Percentiles rank a stretch among this genome's conserved stretches.
Conservation (phyloP, 2,797 vertebrate species). For the Megaceryle alcyon region DNA sequence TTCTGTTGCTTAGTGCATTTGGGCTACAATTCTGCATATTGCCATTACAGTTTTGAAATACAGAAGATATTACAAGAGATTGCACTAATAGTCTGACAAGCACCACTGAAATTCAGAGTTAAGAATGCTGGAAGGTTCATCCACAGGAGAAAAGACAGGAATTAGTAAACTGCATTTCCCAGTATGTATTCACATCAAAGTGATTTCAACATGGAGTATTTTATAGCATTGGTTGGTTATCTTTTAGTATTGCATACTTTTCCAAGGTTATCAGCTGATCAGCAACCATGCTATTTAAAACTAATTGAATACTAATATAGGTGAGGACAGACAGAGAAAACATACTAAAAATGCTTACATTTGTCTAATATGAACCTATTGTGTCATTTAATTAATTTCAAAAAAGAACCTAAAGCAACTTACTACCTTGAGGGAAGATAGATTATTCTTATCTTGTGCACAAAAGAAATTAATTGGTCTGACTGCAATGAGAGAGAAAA, state of each 20-base stretch:
- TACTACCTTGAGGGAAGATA: not conserved
- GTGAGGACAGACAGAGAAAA: not conserved
- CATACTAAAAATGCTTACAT: not conserved
- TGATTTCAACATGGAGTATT: not conserved
- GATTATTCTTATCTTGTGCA: not conserved
- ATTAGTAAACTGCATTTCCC: not conserved
- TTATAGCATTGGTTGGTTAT: not conserved
- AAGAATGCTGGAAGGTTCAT: not conserved
- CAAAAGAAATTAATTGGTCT: not conserved
- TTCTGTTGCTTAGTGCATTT: not conserved
- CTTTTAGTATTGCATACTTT: not conserved
- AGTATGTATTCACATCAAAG: not conserved
- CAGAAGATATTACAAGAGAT: not conserved
- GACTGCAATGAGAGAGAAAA: slow-evolving; percentile 9
- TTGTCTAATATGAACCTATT: not conserved
- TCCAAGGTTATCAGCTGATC: not conserved
- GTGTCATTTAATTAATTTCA: not conserved
- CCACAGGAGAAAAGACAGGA: not conserved
- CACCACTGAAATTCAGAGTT: not conserved
- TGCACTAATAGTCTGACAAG: not conserved
- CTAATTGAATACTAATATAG: not conserved
- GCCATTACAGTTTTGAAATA: not conserved
- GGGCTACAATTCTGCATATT: not conserved
- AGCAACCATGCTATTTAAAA: not conserved
- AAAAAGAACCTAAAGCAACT: not conserved